Evolutionary conservation across 1,140 invertebrate species (phyloP), one percentile per base, ranked within the genome.

Genomic region (Batillaria attramentaria): DNA sequence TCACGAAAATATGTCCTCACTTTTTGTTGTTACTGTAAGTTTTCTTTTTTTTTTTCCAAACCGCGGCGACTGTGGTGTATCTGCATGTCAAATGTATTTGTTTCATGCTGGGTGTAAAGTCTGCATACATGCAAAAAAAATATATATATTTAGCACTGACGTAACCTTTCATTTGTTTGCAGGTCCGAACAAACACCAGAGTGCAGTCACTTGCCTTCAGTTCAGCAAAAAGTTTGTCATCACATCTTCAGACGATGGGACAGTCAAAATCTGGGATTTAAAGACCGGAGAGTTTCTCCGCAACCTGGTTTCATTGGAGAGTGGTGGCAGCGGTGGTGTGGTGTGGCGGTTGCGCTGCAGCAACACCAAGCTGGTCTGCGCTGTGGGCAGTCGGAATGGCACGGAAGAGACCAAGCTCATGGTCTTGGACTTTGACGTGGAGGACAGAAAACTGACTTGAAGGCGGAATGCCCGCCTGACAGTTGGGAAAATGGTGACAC

Each of bases 371-470:
- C 93, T 99, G 62, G 97, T 99, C 54, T 99, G 98, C 92, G 98
- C 98, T 0, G 98, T 99, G 98, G 98, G 98, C 68, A 99, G 97
- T 84, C 94, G 98, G 18, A 99, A 99, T 89, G 97, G 98, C 35
- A 99, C 98, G 0, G 98, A 99, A 92, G 98, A 99, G 92, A 99
- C 99, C 0, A 99, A 99, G 92, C 93, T 99, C 13, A 93, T 99
- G 80, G 97, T 99, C 18, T 93, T 99, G 72, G 97, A 99, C 91
- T 99, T 99, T 92, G 97, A 99, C 91, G 95, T 96, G 60, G 96
- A 97, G 69, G 90, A 90, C 46, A 85, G 79, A 42, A 70, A 70
- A 70, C n/a, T 31, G 10, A 46, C 68, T 10, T 70, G 68, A 70
- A n/a, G n/a, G n/a, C n/a, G n/a, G n/a, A n/a, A n/a, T n/a, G n/a